These are phyloP conservation scores for Dicrurus megarhynchus DNA, from an alignment of 2,113 vertebrate species.

Conservation along the genomic window DNA sequence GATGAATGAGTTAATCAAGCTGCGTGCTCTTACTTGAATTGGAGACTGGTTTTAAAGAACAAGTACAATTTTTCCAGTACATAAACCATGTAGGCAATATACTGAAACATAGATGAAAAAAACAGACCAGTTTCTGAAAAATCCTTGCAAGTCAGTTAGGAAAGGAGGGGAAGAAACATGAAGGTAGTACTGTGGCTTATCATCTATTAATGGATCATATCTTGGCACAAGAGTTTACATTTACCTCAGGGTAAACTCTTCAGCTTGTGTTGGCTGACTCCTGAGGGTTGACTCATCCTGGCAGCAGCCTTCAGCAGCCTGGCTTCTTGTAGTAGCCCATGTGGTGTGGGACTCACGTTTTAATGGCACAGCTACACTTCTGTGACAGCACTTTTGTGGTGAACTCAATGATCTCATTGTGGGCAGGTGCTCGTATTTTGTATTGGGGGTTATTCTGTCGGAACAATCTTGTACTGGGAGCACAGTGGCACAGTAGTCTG, in stretches of 20 bases:
- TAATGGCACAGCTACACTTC: background rate
- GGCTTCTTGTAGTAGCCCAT: background rate
- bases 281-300: background rate
- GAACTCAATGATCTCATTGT: background rate
- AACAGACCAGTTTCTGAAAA: background rate
- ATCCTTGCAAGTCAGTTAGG: background rate
- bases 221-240: background rate
- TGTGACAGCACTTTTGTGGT: background rate
- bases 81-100: background rate
- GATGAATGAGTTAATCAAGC: background rate
- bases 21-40: background rate
- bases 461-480: background rate
- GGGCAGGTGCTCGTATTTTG: background rate
- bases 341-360: rapidly evolving
- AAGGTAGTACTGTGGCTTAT: background rate
- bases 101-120: background rate
- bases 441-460: background rate
- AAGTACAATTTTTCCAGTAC: background rate
- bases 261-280: background rate
- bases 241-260: background rate
- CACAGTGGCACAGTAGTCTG: background rate
- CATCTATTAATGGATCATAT: background rate
- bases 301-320: background rate
- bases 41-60: background rate
- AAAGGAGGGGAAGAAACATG: background rate